phyloP scores from a whole-genome alignment of 2,888 invertebrate species.

The Drosophila subquinaria region DNA sequence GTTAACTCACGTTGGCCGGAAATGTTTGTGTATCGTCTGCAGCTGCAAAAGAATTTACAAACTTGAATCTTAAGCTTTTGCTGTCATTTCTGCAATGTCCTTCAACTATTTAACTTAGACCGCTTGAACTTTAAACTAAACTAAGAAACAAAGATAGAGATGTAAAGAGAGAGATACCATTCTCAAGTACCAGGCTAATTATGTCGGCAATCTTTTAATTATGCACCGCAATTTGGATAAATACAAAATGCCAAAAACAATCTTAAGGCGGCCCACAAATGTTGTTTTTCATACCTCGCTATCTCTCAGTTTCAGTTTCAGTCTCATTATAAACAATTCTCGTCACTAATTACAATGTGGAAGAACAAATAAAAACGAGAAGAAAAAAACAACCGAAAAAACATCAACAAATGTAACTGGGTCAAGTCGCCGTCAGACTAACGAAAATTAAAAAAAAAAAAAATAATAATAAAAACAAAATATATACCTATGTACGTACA shows the following conservation, averaged over 20 bases:
- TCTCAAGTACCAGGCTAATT: constrained; percentile 58
- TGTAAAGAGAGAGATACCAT: neutral
- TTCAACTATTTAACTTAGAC: constrained; percentile 37
- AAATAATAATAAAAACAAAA: constrained; percentile 13
- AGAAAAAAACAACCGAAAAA: constrained; percentile 38
- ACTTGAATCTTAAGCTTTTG: neutral
- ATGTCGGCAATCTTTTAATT: constrained; percentile 76
- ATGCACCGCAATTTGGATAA: constrained; percentile 62
- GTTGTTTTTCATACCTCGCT: constrained; percentile 35
- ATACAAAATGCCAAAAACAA: constrained; percentile 31
- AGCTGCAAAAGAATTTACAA: constrained; percentile 42
- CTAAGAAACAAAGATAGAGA: neutral
- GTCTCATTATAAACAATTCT: constrained; percentile 76
- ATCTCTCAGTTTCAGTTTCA: constrained; percentile 23
- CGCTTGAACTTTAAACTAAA: constrained; percentile 57
- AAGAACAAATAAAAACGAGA: constrained; percentile 70
- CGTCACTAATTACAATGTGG: constrained; percentile 77
- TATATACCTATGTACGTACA: constrained; percentile 21
- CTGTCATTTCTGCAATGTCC: constrained; percentile 31
- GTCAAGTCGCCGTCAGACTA: constrained; percentile 67
- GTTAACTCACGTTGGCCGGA: constrained; percentile 50
- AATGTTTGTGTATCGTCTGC: constrained; percentile 20
- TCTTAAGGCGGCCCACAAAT: constrained; percentile 49
- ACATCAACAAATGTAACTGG: constrained; percentile 78
- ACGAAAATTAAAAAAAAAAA: constrained; percentile 51